Base-by-base conservation (phyloP, 1,140 invertebrate species). In the Lepeophtheirus salmonis region DNA sequence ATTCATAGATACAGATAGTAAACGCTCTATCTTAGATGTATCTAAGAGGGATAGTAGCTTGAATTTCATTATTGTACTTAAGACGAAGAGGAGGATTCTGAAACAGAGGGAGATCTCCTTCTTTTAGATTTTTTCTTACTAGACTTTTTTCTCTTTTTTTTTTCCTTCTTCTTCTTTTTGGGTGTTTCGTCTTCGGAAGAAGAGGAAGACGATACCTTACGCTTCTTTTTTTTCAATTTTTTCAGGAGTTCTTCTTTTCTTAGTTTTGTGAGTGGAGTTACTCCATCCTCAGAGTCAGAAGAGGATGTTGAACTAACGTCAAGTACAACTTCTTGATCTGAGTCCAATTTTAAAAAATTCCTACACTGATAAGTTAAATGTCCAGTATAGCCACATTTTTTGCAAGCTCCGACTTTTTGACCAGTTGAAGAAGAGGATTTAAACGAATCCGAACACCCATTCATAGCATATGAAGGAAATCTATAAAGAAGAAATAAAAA, bases 281-380 rank as follows among this genome's bases (percentile, higher is more conserved):
- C 89, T 61, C 89, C 81, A 60, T 86, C 79, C 20, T 86, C 84
- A 48, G 78, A 80, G 64, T 90, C 86, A 50, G 74, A 73, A 64
- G 88, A 92, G 65, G 89, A 94, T 14, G 91, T 97, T 66, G 88
- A 92, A 66, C 88, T 91, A 1, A 96, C 87, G 72, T 97, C 91
- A 59, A 96, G 70, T 1, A 95, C 82, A 64, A 94, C 86, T 68
- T 94, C 89, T 70, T 75, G 74, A 57, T 55, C 21, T 12, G 65
- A 63, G 48, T 64, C 65, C 63, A 89, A 81, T 77, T 91, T 89
- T 26, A 96, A 80, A 72, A 96, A 95, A 71, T 97, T 97, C 66
- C 89, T 74, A 71, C 91, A 97, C 70, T 97, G 90, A 73, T 84
- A 96, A 14, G 91, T 95, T 65, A 97, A 76, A 72, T 97, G 92